Percentiles rank a stretch among this genome's conserved stretches.
Conservation (phyloP, 53 echinoderm and acorn worm genomes). For the Crossaster papposus region DNA sequence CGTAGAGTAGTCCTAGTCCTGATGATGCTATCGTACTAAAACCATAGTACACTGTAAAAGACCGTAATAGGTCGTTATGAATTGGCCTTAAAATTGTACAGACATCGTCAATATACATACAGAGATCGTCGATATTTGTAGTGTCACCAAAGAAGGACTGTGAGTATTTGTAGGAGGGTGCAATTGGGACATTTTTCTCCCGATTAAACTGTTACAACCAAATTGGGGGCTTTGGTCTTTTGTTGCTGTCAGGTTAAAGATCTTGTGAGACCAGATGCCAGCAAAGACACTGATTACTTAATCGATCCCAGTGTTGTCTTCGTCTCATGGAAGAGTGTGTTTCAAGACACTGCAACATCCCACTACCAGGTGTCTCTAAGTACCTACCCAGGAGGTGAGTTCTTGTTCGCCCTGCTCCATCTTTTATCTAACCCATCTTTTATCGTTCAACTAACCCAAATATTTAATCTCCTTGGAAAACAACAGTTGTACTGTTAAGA, state of each 20-base stretch:
- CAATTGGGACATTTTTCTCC: too few species aligned
- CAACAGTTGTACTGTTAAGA: neutral
- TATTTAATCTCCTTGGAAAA: neutral
- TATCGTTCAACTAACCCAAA: neutral
- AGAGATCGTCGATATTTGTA: too few species aligned
- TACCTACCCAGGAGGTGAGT: constrained; percentile 56
- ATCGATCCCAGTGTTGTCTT: constrained; percentile 11
- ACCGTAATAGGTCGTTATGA: too few species aligned
- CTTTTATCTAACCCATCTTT: neutral
- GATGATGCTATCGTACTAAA: too few species aligned
- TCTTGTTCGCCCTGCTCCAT: neutral
- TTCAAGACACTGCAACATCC: neutral
- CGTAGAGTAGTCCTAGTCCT: too few species aligned
- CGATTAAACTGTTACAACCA: too few species aligned
- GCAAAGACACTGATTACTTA: constrained; percentile 49
- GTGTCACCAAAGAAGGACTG: too few species aligned
- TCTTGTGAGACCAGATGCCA: neutral
- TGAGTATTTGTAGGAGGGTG: too few species aligned
- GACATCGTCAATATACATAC: too few species aligned
- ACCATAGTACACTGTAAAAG: too few species aligned
- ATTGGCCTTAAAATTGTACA: too few species aligned
- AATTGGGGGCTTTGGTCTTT: neutral
- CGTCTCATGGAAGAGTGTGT: constrained; percentile 51
- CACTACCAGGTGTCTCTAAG: constrained; percentile 60
- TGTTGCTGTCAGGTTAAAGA: constrained; percentile 33